Conservation (phyloP, 2,113 vertebrate genomes). For the Uropsilus gracilis region DNA sequence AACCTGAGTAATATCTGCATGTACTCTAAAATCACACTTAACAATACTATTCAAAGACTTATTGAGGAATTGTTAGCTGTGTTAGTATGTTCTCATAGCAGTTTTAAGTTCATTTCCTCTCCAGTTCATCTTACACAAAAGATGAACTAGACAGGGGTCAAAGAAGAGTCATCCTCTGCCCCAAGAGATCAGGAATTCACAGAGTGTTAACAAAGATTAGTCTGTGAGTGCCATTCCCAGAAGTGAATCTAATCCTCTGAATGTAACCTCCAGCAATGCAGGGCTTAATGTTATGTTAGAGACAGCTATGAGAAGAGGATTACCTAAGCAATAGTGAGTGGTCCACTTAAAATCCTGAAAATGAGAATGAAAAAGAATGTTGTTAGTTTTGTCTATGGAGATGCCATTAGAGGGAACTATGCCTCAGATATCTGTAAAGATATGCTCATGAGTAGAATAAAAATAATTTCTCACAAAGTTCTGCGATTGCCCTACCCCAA, state of each 20-base stretch:
- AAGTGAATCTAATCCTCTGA: slow-evolving; percentile 23
- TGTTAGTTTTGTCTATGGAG: neutral
- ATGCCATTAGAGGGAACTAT: neutral
- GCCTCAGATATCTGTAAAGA: slow-evolving; percentile 1
- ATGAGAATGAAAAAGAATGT: slow-evolving; percentile 65
- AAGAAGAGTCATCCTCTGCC: neutral
- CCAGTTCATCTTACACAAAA: neutral
- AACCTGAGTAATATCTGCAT: neutral
- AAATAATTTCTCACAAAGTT: slow-evolving; percentile 1
- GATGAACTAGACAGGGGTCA: slow-evolving; percentile 48
- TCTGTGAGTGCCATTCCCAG: neutral
- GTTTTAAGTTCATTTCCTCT: neutral
- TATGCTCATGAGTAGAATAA: neutral
- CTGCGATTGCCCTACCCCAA: neutral
- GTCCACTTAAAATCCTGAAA: slow-evolving; percentile 57
- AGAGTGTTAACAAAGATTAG: slow-evolving; percentile 41
- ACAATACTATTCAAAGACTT: neutral
- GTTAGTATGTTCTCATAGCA: neutral
- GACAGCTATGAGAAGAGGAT: slow-evolving; percentile 52
- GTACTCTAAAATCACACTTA: neutral
- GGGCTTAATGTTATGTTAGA: slow-evolving; percentile 58
- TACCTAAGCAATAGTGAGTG: slow-evolving; percentile 33
- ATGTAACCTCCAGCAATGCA: slow-evolving; percentile 14
- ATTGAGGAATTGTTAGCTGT: neutral
- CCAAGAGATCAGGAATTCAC: slow-evolving; percentile 39